These are phyloP conservation scores for Mobula hypostoma DNA, from an alignment of 2,113 vertebrate genomes.

Conservation along the genomic window DNA sequence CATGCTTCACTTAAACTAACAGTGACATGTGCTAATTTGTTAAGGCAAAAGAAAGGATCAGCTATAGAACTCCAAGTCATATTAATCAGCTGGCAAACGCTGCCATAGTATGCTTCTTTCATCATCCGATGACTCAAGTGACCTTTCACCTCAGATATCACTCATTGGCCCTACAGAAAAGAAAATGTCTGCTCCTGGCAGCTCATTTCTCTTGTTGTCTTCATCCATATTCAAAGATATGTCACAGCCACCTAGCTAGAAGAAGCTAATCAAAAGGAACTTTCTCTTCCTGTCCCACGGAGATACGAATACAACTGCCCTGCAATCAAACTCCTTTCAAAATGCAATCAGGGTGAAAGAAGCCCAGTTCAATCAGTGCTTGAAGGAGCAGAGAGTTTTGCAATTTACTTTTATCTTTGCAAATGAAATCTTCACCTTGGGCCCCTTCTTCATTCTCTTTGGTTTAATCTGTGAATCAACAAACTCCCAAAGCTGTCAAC, in stretches of 20 bases:
- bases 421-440: constrained; percentile 7
- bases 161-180: constrained; percentile 53
- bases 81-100: constrained; percentile 55
- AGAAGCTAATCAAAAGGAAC: constrained; percentile 57
- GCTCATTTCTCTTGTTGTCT: constrained; percentile 53
- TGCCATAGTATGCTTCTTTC: constrained; percentile 53
- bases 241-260: constrained; percentile 52
- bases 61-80: constrained; percentile 30
- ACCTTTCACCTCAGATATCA: constrained; percentile 50
- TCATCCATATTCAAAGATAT: constrained; percentile 58
- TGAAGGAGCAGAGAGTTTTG: constrained; percentile 41
- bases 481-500: neutral
- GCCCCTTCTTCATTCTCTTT: constrained; percentile 3
- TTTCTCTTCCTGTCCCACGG: constrained; percentile 40
- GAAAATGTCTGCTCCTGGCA: constrained; percentile 55
- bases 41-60: constrained; percentile 32
- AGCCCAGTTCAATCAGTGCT: constrained; percentile 40
- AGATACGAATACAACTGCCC: constrained; percentile 33
- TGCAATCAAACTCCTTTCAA: constrained; percentile 44
- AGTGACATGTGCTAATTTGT: constrained; percentile 38
- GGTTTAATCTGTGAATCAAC: neutral
- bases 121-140: constrained; percentile 54
- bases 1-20: constrained; percentile 38
- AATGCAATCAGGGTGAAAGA: constrained; percentile 34
- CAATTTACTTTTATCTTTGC: constrained; percentile 35